phyloP scores from a whole-genome alignment of 1,140 invertebrate genomes.

The Pygmarrhopalites habei region DNA sequence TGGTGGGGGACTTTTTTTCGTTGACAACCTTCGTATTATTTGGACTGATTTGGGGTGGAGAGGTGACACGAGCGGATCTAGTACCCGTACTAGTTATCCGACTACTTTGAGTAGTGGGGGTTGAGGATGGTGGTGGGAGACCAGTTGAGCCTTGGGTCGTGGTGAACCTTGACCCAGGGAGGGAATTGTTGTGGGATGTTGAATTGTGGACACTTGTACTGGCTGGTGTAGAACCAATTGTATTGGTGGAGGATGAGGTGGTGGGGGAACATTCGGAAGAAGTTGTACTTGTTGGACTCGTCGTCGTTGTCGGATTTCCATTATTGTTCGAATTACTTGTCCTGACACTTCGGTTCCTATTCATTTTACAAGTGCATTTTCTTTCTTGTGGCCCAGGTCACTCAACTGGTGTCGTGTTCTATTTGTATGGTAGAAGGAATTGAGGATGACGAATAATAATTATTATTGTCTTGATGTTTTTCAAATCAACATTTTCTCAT shows the following conservation, averaged over 20 bases:
- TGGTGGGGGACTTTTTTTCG: constrained; percentile 10
- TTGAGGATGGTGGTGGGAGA: not conserved
- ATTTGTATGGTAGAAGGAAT: too few species aligned
- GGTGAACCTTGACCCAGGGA: too few species aligned
- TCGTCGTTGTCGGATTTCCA: constrained; percentile 3
- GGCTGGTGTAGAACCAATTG: not conserved
- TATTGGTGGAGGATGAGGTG: not conserved
- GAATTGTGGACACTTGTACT: too few species aligned
- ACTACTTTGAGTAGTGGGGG: constrained; percentile 7
- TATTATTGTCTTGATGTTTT: too few species aligned
- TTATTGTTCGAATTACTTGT: constrained; percentile 6
- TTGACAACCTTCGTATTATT: not conserved
- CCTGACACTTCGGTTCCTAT: constrained; percentile 2
- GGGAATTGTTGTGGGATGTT: too few species aligned
- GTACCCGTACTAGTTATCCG: not conserved
- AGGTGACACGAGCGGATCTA: constrained; percentile 2
- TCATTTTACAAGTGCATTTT: constrained; percentile 3
- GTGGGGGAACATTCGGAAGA: not conserved
- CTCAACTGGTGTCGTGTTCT: too few species aligned
- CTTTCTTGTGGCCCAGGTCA: too few species aligned
- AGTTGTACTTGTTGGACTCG: not conserved
- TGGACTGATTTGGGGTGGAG: constrained; percentile 1
- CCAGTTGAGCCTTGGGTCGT: not conserved
- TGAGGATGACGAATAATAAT: too few species aligned
- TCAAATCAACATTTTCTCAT: too few species aligned